These are phyloP conservation scores for Alouatta caraya DNA, from an alignment of 2,797 vertebrate genomes.

Conservation along the genomic window DNA sequence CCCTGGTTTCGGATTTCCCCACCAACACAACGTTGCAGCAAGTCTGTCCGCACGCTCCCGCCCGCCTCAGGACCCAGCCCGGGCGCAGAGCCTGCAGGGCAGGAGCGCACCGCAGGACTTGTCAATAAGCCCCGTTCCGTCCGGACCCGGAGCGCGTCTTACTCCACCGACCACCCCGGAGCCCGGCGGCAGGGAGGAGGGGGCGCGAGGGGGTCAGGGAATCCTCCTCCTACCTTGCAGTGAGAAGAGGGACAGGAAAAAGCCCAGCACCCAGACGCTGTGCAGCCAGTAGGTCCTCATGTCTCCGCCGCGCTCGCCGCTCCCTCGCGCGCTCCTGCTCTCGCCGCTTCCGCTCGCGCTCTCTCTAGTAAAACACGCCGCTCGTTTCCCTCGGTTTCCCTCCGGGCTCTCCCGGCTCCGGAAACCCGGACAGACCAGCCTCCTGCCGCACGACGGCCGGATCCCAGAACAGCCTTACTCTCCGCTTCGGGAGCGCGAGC, in stretches of 20 bases:
- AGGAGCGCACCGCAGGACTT: constrained; percentile 55
- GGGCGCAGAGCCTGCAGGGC: constrained; percentile 2
- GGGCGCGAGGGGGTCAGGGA: neutral
- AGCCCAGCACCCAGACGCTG: constrained; percentile 90
- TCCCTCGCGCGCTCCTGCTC: constrained; percentile 63
- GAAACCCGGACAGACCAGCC: constrained; percentile 77
- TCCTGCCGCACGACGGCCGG: constrained; percentile 71
- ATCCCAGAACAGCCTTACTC: constrained; percentile 75
- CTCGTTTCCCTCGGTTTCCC: constrained; percentile 76
- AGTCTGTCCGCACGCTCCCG: constrained; percentile 78
- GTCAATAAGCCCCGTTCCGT: constrained; percentile 9
- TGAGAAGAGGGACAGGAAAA: constrained; percentile 88
- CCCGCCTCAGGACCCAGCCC: constrained; percentile 63
- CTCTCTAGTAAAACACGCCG: constrained; percentile 77
- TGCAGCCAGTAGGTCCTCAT: constrained; percentile 91
- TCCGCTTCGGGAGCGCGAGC: constrained; percentile 75
- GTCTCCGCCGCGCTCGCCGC: constrained; percentile 79
- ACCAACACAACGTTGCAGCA: constrained; percentile 75
- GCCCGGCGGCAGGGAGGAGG: neutral
- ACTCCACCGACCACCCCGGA: neutral
- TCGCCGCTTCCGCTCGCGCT: constrained; percentile 73
- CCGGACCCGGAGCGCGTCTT: neutral
- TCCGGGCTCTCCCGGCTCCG: constrained; percentile 78
- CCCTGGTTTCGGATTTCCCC: neutral
- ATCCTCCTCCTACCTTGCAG: constrained; percentile 86